Conservation (phyloP, 2,888 invertebrate genomes). For the Cancer borealis region DNA sequence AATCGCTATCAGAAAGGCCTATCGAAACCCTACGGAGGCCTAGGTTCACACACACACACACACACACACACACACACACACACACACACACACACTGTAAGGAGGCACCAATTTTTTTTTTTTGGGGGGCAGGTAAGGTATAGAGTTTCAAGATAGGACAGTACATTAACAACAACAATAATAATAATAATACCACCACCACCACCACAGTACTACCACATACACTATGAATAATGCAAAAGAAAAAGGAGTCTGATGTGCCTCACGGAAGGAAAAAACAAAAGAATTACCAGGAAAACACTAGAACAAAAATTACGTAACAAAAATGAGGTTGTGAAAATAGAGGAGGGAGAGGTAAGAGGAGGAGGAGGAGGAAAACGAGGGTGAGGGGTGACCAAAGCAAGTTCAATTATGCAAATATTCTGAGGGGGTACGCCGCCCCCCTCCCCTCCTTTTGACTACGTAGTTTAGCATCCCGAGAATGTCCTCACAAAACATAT, state of each 20-base stretch:
- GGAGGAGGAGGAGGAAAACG: neutral
- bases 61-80: constrained; percentile 20
- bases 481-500: neutral
- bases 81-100: neutral
- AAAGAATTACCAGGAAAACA: too few relatives aligned
- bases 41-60: neutral
- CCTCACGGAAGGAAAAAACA: too few relatives aligned
- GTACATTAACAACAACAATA: too few relatives aligned
- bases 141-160: too few relatives aligned
- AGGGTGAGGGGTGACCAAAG: neutral
- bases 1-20: neutral
- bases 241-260: too few relatives aligned
- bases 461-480: neutral
- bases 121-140: too few relatives aligned
- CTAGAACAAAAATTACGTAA: neutral
- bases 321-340: neutral
- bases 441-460: neutral
- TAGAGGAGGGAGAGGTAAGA: neutral
- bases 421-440: neutral
- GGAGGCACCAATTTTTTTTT: too few relatives aligned
- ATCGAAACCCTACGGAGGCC: neutral
- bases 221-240: too few relatives aligned
- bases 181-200: too few relatives aligned
- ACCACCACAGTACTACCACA: too few relatives aligned
- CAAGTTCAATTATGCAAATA: constrained; percentile 7